Base-by-base conservation (phyloP, 2,888 invertebrate species). In the Ormyrus pomaceus region DNA sequence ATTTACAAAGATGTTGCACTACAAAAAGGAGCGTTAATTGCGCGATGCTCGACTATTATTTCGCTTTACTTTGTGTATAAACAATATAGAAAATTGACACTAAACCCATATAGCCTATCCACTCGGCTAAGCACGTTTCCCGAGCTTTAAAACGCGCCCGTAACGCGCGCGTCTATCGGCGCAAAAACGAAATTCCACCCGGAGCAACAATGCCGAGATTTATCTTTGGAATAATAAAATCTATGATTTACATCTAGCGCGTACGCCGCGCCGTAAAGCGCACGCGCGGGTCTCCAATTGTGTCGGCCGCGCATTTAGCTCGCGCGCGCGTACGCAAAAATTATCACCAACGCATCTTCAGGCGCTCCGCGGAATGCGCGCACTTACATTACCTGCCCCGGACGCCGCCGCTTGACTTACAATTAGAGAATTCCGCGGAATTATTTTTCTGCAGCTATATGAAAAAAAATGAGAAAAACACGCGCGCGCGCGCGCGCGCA, bases 201-300 rank as follows among this genome's bases (percentile, higher is more conserved):
- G 53, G 8, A 55, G 13, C 58, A 55, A 64, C 55, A 64, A 55
- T 55, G 55, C 48, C 1, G 19, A 7, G 62, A 46, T 46, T 55
- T 64, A 68, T 55, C 61, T 55, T 48, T 34, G 9, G 6, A 68
- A 68, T 55, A 68, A 64, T 73, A 73, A 73, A 73, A 46, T 48
- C 45, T 19, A 55, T 55, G 51, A 73, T 73, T 73, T 73, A 76
- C 61, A 59, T 76, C 55, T 61, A 34, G 34, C 34, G 34, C 34
- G 34, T 3, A 34, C 34, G 4, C 34, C 34, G 34, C 34, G 34
- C 64, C 73, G 55, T 73, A 64, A 64, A 72, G 34, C n/a, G n/a
- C 69, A 61, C 19, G 34, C 34, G 34, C 34, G 34, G 3, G 45
- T 48, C 19, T 34, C 34, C 34, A 50, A 58, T 61, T 59, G 46